These are phyloP conservation scores for Amblyornis subalaris DNA, from an alignment of 2,113 vertebrate species.

Conservation along the genomic window DNA sequence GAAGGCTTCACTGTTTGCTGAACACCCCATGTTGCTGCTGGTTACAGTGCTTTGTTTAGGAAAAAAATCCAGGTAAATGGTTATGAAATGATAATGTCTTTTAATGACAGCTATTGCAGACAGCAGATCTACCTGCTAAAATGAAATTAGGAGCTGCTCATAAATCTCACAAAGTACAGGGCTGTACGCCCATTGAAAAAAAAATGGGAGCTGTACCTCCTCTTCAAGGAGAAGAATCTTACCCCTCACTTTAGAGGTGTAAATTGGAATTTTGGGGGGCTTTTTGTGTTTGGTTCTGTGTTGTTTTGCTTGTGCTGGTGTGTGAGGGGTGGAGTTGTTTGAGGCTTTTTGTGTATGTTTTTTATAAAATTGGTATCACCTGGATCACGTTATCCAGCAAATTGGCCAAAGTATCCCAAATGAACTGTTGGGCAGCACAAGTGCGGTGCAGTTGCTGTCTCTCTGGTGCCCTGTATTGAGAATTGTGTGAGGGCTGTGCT, in stretches of 20 bases:
- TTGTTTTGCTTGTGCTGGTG: background rate
- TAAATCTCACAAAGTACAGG: background rate
- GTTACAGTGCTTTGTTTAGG: background rate
- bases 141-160: background rate
- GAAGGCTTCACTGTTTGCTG: background rate
- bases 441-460: rapidly evolving
- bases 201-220: background rate
- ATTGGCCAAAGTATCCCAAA: background rate
- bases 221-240: background rate
- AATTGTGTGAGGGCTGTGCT: no score
- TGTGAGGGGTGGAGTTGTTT: background rate
- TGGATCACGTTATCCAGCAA: rapidly evolving
- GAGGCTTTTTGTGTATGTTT: background rate
- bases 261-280: background rate
- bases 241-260: background rate
- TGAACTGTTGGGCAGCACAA: background rate
- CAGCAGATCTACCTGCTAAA: background rate
- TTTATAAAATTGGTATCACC: background rate
- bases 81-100: background rate
- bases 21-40: background rate
- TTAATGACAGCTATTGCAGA: background rate
- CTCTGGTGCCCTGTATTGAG: rapidly evolving
- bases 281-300: background rate
- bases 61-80: background rate
- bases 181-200: background rate